Conservation (phyloP, 1,140 invertebrate genomes). For the Popillia japonica region DNA sequence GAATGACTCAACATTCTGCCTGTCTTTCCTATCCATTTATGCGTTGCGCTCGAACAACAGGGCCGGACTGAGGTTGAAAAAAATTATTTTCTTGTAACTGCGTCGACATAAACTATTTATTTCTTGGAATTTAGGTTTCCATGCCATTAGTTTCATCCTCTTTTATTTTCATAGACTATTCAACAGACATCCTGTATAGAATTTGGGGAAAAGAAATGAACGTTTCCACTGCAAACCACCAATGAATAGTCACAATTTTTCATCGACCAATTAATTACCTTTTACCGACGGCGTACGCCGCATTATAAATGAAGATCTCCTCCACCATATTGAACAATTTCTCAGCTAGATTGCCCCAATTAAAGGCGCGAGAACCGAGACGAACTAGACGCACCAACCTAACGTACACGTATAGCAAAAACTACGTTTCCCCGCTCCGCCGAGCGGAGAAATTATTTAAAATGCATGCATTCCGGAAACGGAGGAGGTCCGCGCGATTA, state of each 20-base stretch:
- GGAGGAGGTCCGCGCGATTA: neutral
- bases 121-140: too few relatives aligned
- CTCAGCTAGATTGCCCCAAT: neutral
- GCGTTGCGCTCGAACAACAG: too few relatives aligned
- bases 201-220: too few relatives aligned
- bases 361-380: neutral
- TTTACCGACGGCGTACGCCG: neutral
- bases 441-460: constrained; percentile 1
- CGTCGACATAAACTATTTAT: too few relatives aligned
- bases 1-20: too few relatives aligned
- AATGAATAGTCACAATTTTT: constrained; percentile 2
- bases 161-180: too few relatives aligned
- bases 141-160: too few relatives aligned
- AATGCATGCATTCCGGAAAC: neutral
- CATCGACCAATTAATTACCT: neutral
- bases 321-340: neutral
- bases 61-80: too few relatives aligned
- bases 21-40: too few relatives aligned
- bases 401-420: neutral
- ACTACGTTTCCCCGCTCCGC: neutral
- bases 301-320: neutral
- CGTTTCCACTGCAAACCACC: too few relatives aligned
- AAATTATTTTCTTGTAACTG: too few relatives aligned
- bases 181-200: too few relatives aligned
- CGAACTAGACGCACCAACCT: neutral